Evolutionary conservation across 1,140 invertebrate genomes (phyloP).

Genomic region (Nomia melanderi): DNA sequence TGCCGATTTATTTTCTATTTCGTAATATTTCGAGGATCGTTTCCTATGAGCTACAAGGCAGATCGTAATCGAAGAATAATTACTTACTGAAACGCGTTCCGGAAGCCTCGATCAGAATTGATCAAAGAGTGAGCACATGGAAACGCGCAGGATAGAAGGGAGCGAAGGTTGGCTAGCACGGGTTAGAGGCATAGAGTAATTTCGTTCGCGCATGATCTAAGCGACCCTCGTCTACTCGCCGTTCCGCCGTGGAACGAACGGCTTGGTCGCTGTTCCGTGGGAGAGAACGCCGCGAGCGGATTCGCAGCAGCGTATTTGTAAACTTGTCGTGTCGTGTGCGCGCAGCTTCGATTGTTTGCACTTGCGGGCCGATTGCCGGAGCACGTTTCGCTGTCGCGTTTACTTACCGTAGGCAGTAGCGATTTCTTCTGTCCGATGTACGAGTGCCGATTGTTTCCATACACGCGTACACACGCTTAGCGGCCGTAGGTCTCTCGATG

Average conservation of each 20-base stretch:
- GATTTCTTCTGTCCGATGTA: conserved; percentile 22
- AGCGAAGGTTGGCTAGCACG: not conserved
- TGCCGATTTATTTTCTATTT: too few relatives aligned
- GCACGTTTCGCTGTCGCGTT: conserved; percentile 28
- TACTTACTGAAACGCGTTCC: too few relatives aligned
- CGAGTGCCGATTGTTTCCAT: conserved; percentile 31
- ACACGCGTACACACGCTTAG: conserved; percentile 28
- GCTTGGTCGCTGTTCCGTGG: conserved; percentile 27
- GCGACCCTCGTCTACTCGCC: conserved; percentile 31
- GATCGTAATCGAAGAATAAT: too few relatives aligned
- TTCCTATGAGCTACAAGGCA: too few relatives aligned
- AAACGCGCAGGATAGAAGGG: not conserved
- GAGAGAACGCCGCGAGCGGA: not conserved
- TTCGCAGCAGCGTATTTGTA: not conserved
- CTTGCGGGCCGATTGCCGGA: not conserved
- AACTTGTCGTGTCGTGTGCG: not conserved
- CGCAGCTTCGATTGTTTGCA: conserved; percentile 41
- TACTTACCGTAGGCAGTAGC: conserved; percentile 9
- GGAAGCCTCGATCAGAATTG: not conserved
- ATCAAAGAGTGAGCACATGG: not conserved
- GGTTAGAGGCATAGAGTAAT: not conserved
- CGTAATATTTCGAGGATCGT: too few relatives aligned
- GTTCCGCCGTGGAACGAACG: conserved; percentile 40
- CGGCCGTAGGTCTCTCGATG: conserved; percentile 21
- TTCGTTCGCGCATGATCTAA: conserved; percentile 11